Evolutionary conservation across 2,113 vertebrate species (phyloP).

Genomic region (Oplegnathus fasciatus): DNA sequence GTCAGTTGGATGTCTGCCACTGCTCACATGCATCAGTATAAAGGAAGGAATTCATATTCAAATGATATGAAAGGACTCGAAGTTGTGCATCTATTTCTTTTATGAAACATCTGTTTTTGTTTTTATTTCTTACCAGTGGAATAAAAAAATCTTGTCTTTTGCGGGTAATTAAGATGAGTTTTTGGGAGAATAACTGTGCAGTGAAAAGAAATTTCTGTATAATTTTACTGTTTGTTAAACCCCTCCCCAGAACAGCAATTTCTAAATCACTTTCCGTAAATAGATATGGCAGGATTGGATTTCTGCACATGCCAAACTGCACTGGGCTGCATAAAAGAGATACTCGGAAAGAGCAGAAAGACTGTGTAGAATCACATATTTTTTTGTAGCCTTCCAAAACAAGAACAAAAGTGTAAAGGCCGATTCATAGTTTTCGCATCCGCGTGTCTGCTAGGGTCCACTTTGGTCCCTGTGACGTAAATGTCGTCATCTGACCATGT

Average conservation of each 20-base stretch:
- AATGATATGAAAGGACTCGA: background rate
- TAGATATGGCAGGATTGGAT: background rate
- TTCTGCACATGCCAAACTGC: background rate
- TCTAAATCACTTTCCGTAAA: background rate
- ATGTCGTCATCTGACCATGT: too few relatives aligned
- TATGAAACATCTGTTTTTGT: background rate
- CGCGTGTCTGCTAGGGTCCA: too few relatives aligned
- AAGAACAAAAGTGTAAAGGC: too few relatives aligned
- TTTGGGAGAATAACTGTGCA: background rate
- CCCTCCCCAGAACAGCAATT: background rate
- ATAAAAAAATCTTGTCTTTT: background rate
- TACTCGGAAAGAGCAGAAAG: too few relatives aligned
- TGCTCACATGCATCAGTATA: background rate
- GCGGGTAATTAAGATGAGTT: background rate
- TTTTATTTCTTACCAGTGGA: background rate
- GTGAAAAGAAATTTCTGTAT: background rate
- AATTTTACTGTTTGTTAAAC: background rate
- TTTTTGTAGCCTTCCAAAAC: background rate
- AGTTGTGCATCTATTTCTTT: background rate
- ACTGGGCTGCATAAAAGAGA: too few relatives aligned
- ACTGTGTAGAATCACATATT: too few relatives aligned
- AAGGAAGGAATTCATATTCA: background rate
- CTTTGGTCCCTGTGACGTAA: too few relatives aligned
- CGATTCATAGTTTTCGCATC: too few relatives aligned
- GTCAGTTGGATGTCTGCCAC: conserved; percentile 18